Conservation (phyloP, 2,113 vertebrate species). For the Phoenicopterus ruber region DNA sequence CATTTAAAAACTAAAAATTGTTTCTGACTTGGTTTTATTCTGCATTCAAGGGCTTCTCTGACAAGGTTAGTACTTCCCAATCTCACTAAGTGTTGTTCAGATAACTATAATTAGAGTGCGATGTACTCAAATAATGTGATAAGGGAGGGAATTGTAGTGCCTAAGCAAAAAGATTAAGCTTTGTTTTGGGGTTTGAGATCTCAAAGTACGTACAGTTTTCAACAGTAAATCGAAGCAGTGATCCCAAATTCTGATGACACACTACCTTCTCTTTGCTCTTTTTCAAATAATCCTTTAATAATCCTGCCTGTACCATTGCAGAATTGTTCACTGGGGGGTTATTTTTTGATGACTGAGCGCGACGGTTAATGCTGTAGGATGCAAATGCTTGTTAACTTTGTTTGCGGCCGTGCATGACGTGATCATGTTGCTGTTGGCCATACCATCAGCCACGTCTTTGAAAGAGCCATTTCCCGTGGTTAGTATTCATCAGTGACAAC, state of each 20-base stretch:
- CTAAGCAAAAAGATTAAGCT: conserved; percentile 26
- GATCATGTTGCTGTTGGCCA: not conserved
- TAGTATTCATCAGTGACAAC: not conserved
- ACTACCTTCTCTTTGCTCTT: not conserved
- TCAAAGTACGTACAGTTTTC: not conserved
- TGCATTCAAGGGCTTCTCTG: conserved; percentile 37
- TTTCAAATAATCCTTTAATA: not conserved
- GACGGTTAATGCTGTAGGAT: not conserved
- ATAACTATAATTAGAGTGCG: conserved; percentile 51
- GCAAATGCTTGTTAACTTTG: not conserved
- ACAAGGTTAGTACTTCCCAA: conserved; percentile 30
- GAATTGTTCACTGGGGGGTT: not conserved
- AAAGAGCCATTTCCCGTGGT: not conserved
- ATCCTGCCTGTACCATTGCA: not conserved
- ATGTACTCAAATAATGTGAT: conserved; percentile 35
- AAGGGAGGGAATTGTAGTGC: conserved; percentile 5
- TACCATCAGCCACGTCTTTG: not conserved
- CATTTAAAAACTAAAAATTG: not conserved
- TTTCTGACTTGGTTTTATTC: not conserved
- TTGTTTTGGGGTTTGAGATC: conserved; percentile 43
- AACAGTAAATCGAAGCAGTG: not conserved
- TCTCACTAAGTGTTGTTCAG: conserved; percentile 30
- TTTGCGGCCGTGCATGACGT: not conserved
- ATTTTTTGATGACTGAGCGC: not conserved
- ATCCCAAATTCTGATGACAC: not conserved